A percentile compares a stretch with the other conserved stretches of the same genome.
phyloP scores from a whole-genome alignment of 1,140 invertebrate species.

The Drosophila persimilis region DNA sequence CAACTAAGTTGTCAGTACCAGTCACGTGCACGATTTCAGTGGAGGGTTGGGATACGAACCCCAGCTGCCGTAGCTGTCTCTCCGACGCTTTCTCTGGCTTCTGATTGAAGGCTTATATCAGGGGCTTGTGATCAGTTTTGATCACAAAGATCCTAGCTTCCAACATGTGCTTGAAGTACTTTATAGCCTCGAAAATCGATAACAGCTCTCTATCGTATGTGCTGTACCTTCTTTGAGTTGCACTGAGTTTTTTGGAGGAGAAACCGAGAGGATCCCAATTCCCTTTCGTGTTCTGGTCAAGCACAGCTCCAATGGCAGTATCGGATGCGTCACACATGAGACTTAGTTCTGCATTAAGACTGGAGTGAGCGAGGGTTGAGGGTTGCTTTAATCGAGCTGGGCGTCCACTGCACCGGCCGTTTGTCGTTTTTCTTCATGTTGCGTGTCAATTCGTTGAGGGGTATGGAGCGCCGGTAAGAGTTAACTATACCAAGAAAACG shows the following conservation, averaged over 20 bases:
- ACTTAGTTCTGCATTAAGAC: no score
- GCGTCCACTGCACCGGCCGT: no score
- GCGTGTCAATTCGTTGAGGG: neutral
- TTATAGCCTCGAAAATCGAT: neutral
- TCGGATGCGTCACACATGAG: no score
- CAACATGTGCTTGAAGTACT: neutral
- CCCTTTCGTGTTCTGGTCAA: no score
- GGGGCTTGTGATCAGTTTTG: neutral
- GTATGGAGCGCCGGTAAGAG: neutral
- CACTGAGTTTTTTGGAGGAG: neutral
- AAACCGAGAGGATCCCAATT: no score
- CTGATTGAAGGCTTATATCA: neutral
- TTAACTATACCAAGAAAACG: no score
- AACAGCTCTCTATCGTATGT: neutral
- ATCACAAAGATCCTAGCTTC: neutral
- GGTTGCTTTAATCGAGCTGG: no score
- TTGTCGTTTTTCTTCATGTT: no score
- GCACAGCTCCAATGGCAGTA: no score
- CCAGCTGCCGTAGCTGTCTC: no score
- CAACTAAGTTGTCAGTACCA: neutral
- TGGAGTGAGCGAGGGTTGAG: no score
- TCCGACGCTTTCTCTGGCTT: neutral
- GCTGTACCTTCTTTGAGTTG: neutral
- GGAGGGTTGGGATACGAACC: no score
- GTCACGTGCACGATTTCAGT: neutral